Percentiles rank a stretch among this genome's conserved stretches.
phyloP scores from a whole-genome alignment of 2,113 vertebrate genomes.

The Oriolus oriolus region DNA sequence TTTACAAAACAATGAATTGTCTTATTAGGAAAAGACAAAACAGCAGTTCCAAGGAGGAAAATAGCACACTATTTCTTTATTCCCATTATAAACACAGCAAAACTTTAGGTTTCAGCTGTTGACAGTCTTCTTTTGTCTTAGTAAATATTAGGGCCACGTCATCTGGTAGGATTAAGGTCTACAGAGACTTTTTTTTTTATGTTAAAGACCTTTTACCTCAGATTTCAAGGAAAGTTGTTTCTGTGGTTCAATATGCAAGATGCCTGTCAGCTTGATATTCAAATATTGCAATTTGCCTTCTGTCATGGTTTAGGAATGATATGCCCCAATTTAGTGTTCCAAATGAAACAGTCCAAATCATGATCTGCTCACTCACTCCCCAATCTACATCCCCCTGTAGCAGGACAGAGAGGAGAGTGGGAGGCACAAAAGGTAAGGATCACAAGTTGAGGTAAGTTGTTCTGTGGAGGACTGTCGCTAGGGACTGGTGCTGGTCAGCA shows the following conservation, averaged over 20 bases:
- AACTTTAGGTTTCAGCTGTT: background rate
- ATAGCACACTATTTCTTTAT: background rate
- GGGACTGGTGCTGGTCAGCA: no score
- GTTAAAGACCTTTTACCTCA: background rate
- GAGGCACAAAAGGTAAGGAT: background rate
- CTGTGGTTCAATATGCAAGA: background rate
- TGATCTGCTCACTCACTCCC: background rate
- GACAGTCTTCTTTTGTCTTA: background rate
- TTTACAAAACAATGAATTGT: background rate
- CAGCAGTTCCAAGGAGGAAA: background rate
- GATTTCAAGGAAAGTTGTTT: background rate
- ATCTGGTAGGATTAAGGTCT: background rate
- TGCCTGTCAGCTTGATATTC: background rate
- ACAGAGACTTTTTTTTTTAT: background rate
- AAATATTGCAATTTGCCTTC: background rate
- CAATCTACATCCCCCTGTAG: background rate
- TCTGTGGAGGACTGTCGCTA: no score
- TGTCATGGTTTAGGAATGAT: background rate
- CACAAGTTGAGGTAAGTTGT: background rate
- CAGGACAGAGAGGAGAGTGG: background rate
- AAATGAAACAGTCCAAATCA: background rate
- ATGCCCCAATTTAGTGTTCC: background rate
- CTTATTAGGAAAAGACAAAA: background rate
- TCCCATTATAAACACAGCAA: background rate
- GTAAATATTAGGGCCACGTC: background rate